phyloP scores from a whole-genome alignment of 2,113 vertebrate genomes.

The Isichthys henryi region DNA sequence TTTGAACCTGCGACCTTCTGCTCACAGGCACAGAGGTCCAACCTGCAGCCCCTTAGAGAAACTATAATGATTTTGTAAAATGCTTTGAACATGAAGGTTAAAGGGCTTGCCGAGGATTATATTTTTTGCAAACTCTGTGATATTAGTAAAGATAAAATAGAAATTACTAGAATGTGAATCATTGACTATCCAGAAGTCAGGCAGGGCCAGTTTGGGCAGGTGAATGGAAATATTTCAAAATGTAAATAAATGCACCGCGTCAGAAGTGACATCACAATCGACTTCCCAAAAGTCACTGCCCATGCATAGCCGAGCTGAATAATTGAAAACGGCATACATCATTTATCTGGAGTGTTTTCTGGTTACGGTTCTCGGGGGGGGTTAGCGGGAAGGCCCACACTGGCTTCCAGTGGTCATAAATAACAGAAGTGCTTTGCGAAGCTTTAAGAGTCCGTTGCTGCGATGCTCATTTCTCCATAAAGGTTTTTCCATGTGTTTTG shows the following conservation, averaged over 20 bases:
- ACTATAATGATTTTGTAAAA: not conserved
- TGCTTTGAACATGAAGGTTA: not conserved
- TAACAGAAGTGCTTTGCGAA: constrained; percentile 14
- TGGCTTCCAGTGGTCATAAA: not conserved
- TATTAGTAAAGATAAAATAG: not conserved
- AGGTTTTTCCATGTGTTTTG: not conserved
- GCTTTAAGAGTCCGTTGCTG: not conserved
- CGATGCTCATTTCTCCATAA: not conserved
- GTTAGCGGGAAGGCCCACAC: constrained; percentile 35
- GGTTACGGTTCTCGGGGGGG: constrained; percentile 34
- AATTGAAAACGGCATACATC: constrained; percentile 43
- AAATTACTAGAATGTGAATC: not conserved
- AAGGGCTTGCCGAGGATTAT: not conserved
- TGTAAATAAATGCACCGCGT: constrained; percentile 14
- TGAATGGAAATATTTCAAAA: not conserved
- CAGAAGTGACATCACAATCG: constrained; percentile 20
- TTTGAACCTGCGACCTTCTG: not conserved
- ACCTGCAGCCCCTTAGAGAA: not conserved
- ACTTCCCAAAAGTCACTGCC: constrained; percentile 44
- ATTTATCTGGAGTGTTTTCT: constrained; percentile 45
- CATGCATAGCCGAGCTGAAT: constrained; percentile 41
- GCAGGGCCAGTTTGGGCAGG: not conserved
- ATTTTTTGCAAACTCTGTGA: not conserved
- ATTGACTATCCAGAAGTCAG: not conserved
- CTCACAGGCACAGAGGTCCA: not conserved